A percentile compares a stretch with the other conserved stretches of the same genome.
Conservation (phyloP, 1,140 invertebrate species). For the Drosophila elegans region DNA sequence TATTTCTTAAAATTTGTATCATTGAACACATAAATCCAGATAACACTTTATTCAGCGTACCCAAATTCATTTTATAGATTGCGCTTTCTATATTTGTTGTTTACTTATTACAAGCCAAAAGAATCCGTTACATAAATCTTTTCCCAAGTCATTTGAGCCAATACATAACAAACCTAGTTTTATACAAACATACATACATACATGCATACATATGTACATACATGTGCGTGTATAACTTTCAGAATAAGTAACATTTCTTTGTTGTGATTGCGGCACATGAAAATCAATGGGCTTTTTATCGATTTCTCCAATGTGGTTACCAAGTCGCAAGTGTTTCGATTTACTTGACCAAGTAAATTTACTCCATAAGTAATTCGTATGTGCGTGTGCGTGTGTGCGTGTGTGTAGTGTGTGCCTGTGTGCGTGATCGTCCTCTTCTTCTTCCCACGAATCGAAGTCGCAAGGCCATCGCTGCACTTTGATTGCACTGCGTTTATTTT, state of each 20-base stretch:
- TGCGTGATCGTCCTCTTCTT: conserved; percentile 29
- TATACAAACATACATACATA: too few species aligned
- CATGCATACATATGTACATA: too few species aligned
- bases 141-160: too few species aligned
- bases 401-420: not conserved
- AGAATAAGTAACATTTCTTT: conserved; percentile 11
- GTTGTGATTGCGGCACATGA: conserved; percentile 32
- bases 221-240: too few species aligned
- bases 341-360: conserved; percentile 27
- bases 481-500: conserved; percentile 67
- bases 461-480: conserved; percentile 68
- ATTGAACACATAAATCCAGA: too few species aligned
- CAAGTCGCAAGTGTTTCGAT: conserved; percentile 70
- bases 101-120: too few species aligned
- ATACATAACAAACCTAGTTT: too few species aligned
- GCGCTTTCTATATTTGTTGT: too few species aligned
- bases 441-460: conserved; percentile 39
- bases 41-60: too few species aligned
- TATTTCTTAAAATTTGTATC: too few species aligned
- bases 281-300: conserved; percentile 68
- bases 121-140: not conserved
- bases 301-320: conserved; percentile 73
- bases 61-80: too few species aligned
- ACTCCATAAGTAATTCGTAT: conserved; percentile 20
- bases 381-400: not conserved